phyloP scores from a whole-genome alignment of 2,113 vertebrate genomes.

The Dryoscopus gambensis region DNA sequence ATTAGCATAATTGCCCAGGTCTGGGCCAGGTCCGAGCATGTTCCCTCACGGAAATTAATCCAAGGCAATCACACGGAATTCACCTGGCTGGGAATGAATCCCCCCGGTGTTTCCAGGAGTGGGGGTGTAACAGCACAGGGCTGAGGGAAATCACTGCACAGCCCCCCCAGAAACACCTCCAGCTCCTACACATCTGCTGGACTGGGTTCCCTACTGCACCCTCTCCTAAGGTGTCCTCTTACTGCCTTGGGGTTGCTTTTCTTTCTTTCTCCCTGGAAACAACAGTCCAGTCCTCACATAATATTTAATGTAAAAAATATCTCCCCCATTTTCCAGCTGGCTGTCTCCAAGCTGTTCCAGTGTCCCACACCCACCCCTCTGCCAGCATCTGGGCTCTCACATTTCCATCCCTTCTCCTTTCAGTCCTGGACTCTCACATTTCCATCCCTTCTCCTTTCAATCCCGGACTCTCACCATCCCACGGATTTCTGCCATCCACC shows the following conservation, averaged over 20 bases:
- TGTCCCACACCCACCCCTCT: background rate
- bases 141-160: background rate
- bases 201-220: fast-evolving
- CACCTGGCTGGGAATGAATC: background rate
- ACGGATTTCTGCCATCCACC: background rate
- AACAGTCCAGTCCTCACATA: background rate
- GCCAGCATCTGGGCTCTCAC: background rate
- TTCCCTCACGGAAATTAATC: background rate
- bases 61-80: background rate
- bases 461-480: background rate
- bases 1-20: background rate
- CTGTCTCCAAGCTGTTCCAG: background rate
- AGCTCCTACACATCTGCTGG: fast-evolving
- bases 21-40: background rate
- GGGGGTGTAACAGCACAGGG: background rate
- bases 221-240: fast-evolving
- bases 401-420: background rate
- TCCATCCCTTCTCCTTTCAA: background rate
- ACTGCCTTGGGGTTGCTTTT: fast-evolving
- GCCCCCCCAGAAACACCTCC: background rate
- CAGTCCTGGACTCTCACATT: background rate
- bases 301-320: background rate
- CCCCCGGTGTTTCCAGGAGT: fast-evolving
- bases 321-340: background rate
- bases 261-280: background rate